Conservation (phyloP, 2,113 vertebrate genomes). For the Anolis carolinensis region DNA sequence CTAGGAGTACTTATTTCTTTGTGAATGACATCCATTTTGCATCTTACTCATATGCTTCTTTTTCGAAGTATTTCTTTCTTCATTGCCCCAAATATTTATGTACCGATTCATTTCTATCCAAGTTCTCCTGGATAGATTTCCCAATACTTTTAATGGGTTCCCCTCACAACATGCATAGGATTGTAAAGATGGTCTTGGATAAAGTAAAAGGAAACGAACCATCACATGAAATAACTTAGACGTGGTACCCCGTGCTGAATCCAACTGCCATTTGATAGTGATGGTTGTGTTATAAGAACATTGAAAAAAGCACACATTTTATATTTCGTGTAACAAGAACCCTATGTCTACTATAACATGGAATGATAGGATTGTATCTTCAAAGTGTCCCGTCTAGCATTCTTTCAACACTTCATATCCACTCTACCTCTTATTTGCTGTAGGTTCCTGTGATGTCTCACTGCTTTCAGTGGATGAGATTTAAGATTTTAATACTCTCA, state of each 20-base stretch:
- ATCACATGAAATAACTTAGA: conserved; percentile 49
- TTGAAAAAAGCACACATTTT: background rate
- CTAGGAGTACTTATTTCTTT: background rate
- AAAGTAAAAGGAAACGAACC: conserved; percentile 51
- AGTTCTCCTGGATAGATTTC: background rate
- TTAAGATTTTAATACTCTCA: background rate
- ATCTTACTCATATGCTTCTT: conserved; percentile 57
- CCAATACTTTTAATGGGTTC: background rate
- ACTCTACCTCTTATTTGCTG: background rate
- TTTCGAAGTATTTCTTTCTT: conserved; percentile 52
- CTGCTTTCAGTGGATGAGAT: background rate
- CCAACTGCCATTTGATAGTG: background rate
- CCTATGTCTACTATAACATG: background rate
- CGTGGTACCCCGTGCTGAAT: conserved; percentile 46
- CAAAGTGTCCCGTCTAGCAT: background rate
- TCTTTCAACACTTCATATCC: background rate
- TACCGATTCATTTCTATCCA: background rate
- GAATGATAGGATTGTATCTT: background rate
- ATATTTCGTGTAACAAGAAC: background rate
- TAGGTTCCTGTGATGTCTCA: background rate
- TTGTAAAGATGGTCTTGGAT: conserved; percentile 8
- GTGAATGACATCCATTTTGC: conserved; percentile 58
- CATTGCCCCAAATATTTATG: conserved; percentile 36
- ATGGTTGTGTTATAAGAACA: background rate
- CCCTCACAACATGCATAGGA: background rate